Evolutionary conservation across 2,888 invertebrate genomes (phyloP), one percentile per base, ranked within the genome.

Genomic region (Shargacucullia verbasci): DNA sequence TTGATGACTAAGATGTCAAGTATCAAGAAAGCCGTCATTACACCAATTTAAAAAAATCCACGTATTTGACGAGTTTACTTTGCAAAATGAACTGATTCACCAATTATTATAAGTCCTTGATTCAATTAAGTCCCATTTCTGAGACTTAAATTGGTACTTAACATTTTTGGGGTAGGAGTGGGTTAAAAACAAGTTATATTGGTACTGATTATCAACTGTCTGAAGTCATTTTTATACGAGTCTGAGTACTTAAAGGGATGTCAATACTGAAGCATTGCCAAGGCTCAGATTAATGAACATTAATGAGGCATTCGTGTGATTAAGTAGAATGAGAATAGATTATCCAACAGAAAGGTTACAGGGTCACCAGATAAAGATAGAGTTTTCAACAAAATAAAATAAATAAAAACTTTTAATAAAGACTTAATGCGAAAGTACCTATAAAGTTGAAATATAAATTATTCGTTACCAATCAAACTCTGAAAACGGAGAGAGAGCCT

Each of bases 11-110:
- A 45, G 0, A 20, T 4, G 20, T 15, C 15, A 40, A 34, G 2
- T 11, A 34, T 11, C 13, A 45, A 65, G 29, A 39, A 25, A 59
- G 0, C 12, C 45, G 27, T 20, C 38, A 56, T 41, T 55, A 14
- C 5, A 37, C 29, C 41, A 25, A 3, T 60, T 56, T n/a, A n/a
- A 44, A 48, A 59, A 49, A 53, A 20, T 14, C 29, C 29, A 29
- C 38, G 56, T 41, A 53, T 46, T 50, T 39, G 34, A 41, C 29
- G 45, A 25, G 31, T 62, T 69, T 55, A 49, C 59, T 62, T 54
- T 57, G 40, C 25, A 60, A 75, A 68, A 61, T 59, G 53, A 59
- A 50, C 64, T 75, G 73, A 70, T 69, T 76, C 73, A 69, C 34
- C 74, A 74, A 64, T 73, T 58, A 65, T 73, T 56, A 65, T 11